Conservation (phyloP, 1,140 invertebrate species). For the Drosophila setifemur region DNA sequence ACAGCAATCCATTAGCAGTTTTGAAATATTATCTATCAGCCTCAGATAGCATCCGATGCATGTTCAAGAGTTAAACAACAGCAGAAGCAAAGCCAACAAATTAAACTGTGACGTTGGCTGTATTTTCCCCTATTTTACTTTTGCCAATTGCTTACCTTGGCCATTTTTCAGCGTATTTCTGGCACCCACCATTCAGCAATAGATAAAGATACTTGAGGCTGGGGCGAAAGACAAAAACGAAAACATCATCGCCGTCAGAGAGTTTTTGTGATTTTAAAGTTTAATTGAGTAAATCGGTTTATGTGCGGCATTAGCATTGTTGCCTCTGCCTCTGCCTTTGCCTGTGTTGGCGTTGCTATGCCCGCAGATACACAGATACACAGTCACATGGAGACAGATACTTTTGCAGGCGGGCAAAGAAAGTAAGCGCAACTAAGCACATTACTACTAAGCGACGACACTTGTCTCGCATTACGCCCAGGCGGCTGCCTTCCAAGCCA, state of each 20-base stretch:
- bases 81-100: constrained; percentile 30
- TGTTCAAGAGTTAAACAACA: constrained; percentile 34
- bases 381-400: neutral
- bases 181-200: constrained; percentile 34
- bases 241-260: constrained; percentile 9
- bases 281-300: constrained; percentile 80
- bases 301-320: constrained; percentile 66
- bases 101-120: constrained; percentile 56
- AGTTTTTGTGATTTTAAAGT: constrained; percentile 59
- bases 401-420: constrained; percentile 53
- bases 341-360: constrained; percentile 15
- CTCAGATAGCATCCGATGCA: constrained; percentile 50
- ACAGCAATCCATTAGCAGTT: constrained; percentile 12
- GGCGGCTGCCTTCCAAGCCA: constrained; percentile 36
- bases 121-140: constrained; percentile 3
- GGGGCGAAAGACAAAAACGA: neutral
- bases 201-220: constrained; percentile 40
- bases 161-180: constrained; percentile 13
- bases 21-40: constrained; percentile 21
- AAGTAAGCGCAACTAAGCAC: constrained; percentile 79
- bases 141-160: constrained; percentile 40
- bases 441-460: constrained; percentile 63
- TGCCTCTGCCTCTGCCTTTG: constrained; percentile 18
- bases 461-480: constrained; percentile 76
- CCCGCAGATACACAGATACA: neutral